Evolutionary conservation across 2,888 invertebrate genomes (phyloP), one percentile per base, ranked within the genome.

Genomic region (Mimas tiliae): DNA sequence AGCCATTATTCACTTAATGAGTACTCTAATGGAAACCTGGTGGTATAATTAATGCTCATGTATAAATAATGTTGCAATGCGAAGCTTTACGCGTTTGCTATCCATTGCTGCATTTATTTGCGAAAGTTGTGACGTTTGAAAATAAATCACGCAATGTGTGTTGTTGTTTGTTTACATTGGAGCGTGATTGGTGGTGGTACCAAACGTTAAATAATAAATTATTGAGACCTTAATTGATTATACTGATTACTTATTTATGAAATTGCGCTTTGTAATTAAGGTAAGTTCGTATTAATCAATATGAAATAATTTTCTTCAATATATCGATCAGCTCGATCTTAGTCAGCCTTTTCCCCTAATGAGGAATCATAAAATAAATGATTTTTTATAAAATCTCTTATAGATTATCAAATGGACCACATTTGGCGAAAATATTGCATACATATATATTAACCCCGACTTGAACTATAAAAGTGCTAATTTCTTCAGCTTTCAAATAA

Each of bases 1-100:
- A 83, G 76, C 79, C 79, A 88, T 89, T 89, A 90, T 80, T 78
- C 83, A 81, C 76, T 84, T 88, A 90, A 89, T 90, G 86, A 89
- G 83, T 72, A 79, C 81, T 79, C 81, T 88, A 87, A 89, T 87
- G 76, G 77, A 69, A 69, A 69, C 84, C 84, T 86, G 87, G 84
- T 82, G 75, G 74, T 78, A 80, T 89, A 90, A 91, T 89, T 89
- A 90, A 88, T 86, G 81, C 79, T 80, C 69, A 71, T 74, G 68
- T 74, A 70, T 74, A 14, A 34, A 50, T 50, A 9, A 19, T 50
- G 50, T 50, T 50, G 50, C 16, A 50, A 50, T 21, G 51, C 52
- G 21, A 45, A 62, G 14, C 21, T 48, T 47, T 14, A 27, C 21
- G 14, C 42, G 21, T 21, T 48, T 6, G 11, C 3, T 38, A 21